Conservation (phyloP, 2,797 vertebrate genomes). For the Etheostoma perlongum region DNA sequence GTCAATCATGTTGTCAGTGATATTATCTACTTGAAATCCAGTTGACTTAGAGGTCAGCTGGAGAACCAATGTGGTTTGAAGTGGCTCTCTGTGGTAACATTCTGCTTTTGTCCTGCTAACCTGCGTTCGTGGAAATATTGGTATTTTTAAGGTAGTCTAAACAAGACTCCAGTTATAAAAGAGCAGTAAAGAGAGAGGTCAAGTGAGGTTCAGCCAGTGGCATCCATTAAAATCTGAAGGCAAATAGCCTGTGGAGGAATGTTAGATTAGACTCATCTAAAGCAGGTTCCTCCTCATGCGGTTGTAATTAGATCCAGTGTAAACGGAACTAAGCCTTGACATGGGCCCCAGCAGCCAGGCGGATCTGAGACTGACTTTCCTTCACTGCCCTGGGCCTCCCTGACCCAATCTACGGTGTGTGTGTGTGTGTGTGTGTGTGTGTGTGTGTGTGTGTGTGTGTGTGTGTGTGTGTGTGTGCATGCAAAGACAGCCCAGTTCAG, state of each 20-base stretch:
- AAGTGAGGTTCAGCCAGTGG: conserved; percentile 64
- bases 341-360: conserved; percentile 77
- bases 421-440: conserved; percentile 16
- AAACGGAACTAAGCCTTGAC: conserved; percentile 83
- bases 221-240: conserved; percentile 78
- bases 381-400: conserved; percentile 60
- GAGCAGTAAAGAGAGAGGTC: conserved; percentile 49
- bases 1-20: conserved; percentile 38
- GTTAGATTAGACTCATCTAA: conserved; percentile 78
- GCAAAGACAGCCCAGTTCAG: conserved; percentile 23
- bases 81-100: conserved; percentile 40
- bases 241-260: conserved; percentile 78
- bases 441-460: conserved; percentile 34
- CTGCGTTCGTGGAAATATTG: conserved; percentile 8
- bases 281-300: conserved; percentile 78
- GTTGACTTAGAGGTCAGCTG: conserved; percentile 34
- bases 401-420: conserved; percentile 36
- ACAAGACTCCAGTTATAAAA: conserved; percentile 6
- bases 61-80: conserved; percentile 31
- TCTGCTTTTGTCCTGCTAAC: conserved; percentile 10
- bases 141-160: conserved; percentile 8
- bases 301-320: conserved; percentile 85
- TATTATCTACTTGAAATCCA: conserved; percentile 48
- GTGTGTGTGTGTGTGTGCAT: conserved; percentile 31
- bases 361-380: conserved; percentile 69